A percentile compares a stretch with the other conserved stretches of the same genome.
phyloP scores from a whole-genome alignment of 2,797 vertebrate species.

The Taeniopygia guttata region DNA sequence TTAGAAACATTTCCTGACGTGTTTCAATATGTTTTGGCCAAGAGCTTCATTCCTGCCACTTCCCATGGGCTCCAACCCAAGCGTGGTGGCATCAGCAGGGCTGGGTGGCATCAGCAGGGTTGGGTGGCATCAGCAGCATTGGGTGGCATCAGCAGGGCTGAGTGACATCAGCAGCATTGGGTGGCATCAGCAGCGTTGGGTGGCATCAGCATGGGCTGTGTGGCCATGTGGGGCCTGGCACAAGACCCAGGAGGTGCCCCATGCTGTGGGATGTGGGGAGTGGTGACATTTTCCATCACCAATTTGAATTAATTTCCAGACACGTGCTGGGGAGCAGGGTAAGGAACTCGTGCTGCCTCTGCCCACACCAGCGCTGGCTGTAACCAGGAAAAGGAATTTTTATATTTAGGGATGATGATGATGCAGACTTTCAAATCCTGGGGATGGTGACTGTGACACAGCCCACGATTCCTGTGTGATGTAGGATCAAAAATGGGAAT shows the following conservation, averaged over 20 bases:
- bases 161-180: not conserved
- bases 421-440: not conserved
- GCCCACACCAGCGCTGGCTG: constrained; percentile 4
- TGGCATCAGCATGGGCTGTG: not conserved
- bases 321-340: not conserved
- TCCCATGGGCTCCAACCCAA: rapidly evolving
- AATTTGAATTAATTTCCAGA: not conserved
- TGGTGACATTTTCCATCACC: rapidly evolving
- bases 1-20: not conserved
- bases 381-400: not conserved
- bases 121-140: not conserved
- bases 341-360: not conserved
- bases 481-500: not conserved
- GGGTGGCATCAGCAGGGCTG: not conserved
- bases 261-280: not conserved
- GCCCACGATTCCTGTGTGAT: not conserved
- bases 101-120: not conserved
- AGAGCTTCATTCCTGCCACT: not conserved
- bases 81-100: not conserved
- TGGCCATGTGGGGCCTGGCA: not conserved
- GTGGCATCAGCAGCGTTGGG: not conserved
- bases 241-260: not conserved
- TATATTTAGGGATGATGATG: not conserved
- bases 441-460: not conserved
- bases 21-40: not conserved